Evolutionary conservation across 2,888 invertebrate genomes (phyloP), one percentile per base, ranked within the genome.

Genomic region (Pollenia labialis): DNA sequence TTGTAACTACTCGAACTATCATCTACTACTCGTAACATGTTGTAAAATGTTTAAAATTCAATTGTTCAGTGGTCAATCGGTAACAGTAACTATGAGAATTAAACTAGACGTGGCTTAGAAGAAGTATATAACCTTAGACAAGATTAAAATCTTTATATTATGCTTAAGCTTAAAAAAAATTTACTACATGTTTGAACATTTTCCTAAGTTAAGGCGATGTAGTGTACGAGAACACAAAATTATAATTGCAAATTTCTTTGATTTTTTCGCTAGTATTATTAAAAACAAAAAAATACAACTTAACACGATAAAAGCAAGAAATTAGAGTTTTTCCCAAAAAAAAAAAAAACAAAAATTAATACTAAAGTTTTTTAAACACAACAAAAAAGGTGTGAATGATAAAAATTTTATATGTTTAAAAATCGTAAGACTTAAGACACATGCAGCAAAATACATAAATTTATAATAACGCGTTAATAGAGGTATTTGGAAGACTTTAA

Each of bases 11-110:
- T 18, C 32, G 32, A 32, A 75, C 58, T 50, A 60, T 71, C 69
- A 69, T 40, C 66, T 18, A 42, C 64, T 60, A 6, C 32, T 32
- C 32, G 32, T 6, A 84, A 81, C 77, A 81, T 87, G 81, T 79
- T 87, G 84, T 87, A 84, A 87, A 87, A 87, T 87, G 84, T 81
- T 87, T 81, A 87, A 84, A 87, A 87, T 84, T 87, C 84, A 87
- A 87, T 87, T 87, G 87, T 87, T 81, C 62, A 81, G 74, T 87
- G 87, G 87, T 84, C 87, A 87, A 87, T 87, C 81, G 87, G 87
- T 87, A 87, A 77, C 74, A 87, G 76, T 60, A 75, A 48, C 56
- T 77, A 77, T 79, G 83, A 64, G 74, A 80, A 71, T 62, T 62
- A 82, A 82, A 48, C 50, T 76, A 71, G 54, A 82, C 69, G 54